Conservation (phyloP, 2,888 invertebrate genomes). For the Cantharis nigra region DNA sequence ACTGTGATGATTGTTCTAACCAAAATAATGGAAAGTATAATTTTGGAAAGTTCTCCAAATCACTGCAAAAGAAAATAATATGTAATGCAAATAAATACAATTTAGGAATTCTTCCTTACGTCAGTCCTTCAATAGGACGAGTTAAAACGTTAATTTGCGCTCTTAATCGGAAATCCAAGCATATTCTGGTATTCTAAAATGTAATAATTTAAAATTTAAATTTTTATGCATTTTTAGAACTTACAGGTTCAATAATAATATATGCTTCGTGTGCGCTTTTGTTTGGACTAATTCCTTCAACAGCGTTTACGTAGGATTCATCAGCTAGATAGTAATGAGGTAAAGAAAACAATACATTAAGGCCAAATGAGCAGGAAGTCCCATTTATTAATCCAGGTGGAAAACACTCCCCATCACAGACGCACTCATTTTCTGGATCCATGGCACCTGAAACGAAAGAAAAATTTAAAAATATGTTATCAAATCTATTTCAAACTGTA, state of each 20-base stretch:
- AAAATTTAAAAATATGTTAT: background rate
- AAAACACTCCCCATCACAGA: constrained; percentile 73
- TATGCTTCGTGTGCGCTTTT: constrained; percentile 74
- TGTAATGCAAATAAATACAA: background rate
- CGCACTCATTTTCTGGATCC: constrained; percentile 69
- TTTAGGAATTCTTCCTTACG: background rate
- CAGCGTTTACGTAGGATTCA: constrained; percentile 63
- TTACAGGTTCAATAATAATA: constrained; percentile 76
- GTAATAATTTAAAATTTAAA: background rate
- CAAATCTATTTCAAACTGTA: too few species aligned
- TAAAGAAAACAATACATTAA: constrained; percentile 81
- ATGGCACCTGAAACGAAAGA: constrained; percentile 59
- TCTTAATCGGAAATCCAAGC: background rate
- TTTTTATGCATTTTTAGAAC: constrained; percentile 32
- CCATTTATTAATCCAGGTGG: constrained; percentile 69
- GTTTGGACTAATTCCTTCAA: constrained; percentile 73
- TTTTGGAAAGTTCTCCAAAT: background rate
- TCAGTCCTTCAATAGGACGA: background rate
- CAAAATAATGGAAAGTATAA: background rate
- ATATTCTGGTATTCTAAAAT: background rate
- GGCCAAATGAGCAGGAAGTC: constrained; percentile 77
- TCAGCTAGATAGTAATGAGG: constrained; percentile 85
- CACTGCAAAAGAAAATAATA: background rate
- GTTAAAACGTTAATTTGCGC: background rate
- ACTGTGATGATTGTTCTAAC: background rate